phyloP scores from a whole-genome alignment of 2,888 invertebrate species.

The Clusia tigrina region DNA sequence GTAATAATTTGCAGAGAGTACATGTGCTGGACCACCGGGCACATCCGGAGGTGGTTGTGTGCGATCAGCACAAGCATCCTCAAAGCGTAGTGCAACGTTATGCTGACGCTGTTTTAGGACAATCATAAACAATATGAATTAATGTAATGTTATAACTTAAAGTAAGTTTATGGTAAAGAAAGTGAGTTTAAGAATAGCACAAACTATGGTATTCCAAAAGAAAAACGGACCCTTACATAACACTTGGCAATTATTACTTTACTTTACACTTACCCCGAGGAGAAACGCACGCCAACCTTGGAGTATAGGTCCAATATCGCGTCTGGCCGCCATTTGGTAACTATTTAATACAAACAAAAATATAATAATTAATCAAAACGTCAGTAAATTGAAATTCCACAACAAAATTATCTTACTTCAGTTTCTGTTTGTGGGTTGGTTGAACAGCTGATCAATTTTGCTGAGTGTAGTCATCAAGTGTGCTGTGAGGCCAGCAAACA shows the following conservation, averaged over 20 bases:
- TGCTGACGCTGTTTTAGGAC: slow-evolving; percentile 72
- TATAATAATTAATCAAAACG: too few relatives aligned
- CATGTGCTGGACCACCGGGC: slow-evolving; percentile 84
- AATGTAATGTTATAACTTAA: background rate
- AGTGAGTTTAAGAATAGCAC: slow-evolving; percentile 11
- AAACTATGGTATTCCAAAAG: too few relatives aligned
- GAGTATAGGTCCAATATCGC: slow-evolving; percentile 73
- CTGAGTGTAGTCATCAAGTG: too few relatives aligned
- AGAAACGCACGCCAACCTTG: slow-evolving; percentile 72
- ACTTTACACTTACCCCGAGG: slow-evolving; percentile 69
- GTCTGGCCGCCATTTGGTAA: slow-evolving; percentile 62
- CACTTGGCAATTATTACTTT: slow-evolving; percentile 16
- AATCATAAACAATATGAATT: too few relatives aligned
- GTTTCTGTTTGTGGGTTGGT: too few relatives aligned
- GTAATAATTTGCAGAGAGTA: slow-evolving; percentile 84
- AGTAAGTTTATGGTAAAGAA: slow-evolving; percentile 1
- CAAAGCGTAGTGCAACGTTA: slow-evolving; percentile 72
- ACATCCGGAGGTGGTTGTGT: slow-evolving; percentile 83
- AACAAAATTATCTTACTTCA: too few relatives aligned
- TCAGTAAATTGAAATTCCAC: too few relatives aligned
- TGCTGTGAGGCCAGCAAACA: too few relatives aligned
- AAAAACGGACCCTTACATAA: too few relatives aligned
- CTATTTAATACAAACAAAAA: too few relatives aligned
- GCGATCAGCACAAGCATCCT: slow-evolving; percentile 73
- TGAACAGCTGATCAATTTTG: too few relatives aligned